Evolutionary conservation across 2,888 invertebrate species (phyloP), one percentile per base, ranked within the genome.

Genomic region (Cryptus armator): DNA sequence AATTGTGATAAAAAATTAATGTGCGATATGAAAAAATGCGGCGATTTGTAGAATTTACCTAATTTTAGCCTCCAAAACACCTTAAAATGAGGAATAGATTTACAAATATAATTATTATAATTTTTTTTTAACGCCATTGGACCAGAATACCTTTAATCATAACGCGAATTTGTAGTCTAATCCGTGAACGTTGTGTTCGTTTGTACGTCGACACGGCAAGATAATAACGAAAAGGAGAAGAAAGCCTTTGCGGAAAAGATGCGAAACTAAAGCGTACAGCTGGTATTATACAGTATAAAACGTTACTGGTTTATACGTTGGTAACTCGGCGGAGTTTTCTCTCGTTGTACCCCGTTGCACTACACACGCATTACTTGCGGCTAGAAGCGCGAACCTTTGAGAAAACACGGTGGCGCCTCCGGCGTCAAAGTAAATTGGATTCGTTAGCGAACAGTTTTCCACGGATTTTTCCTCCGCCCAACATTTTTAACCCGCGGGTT

Each of bases 351-450:
- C 43, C 4, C 59, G n/a, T 24, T 53, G 48, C 53, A 66, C 16
- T 32, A 68, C 53, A 51, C 44, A n/a, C 72, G 43, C 44, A 29
- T 46, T 70, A 70, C 70, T 71, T 51, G 81, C 70, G 70, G 71
- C 32, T 67, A 70, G 56, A 78, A 75, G 70, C 24, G 51, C 74
- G 64, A 68, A 75, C 53, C 86, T 86, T 86, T 85, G 82, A 80
- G 78, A 85, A 84, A 86, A 86, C 59, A 64, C 44, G n/a, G 43
- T 14, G 32, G 48, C 16, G 44, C 77, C 75, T 64, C 29, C 81
- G 70, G 66, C 67, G 79, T 83, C 77, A 86, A 84, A 88, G 86
- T 86, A 86, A 87, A 88, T 89, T 89, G 84, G 87, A 87, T 88
- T 89, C 84, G 86, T 89, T 87, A 86, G 83, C 81, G 76, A 80